Evolutionary conservation across 2,113 vertebrate genomes (phyloP), one percentile per base, ranked within the genome.

Genomic region (Oceanites oceanicus): DNA sequence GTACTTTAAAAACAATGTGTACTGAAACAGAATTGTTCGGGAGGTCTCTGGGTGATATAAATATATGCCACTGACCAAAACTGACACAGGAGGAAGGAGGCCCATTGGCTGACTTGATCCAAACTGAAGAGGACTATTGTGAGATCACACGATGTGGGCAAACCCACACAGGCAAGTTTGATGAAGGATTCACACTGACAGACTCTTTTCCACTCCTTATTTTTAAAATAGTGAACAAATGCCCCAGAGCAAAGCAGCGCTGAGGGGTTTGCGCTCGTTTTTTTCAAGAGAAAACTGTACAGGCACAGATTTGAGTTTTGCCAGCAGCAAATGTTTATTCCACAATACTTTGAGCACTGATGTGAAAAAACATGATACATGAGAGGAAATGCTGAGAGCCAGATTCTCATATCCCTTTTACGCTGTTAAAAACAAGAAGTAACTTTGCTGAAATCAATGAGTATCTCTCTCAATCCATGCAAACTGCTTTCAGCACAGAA

Each of bases 251-350:
- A 71, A 94, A 77, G 50, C 55, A 74, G 56, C 0, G 0, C 47
- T 59, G 77, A 88, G 44, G 55, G 50, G 36, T 95, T 86, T 93
- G 74, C 0, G 0, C 86, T 92, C 4, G 0, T 19, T 84, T 95
- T 94, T 93, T 83, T 94, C 83, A 21, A 29, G 79, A 84, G 92
- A 91, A 52, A 92, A 63, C 70, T 13, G 34, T 56, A 61, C 40
- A 78, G 62, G 91, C 45, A 93, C 21, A 91, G 80, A 94, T 80
- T 89, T 1, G 8, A 0, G 0, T 92, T 86, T 78, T 89, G 88
- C 96, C 76, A 66, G 77, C 26, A 17, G 92, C 80, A 42, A 89
- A 87, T 75, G 32, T 92, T 91, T 94, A 91, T 94, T 91, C 76
- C 56, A 49, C 68, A 78, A 30, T 81, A 78, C 53, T 95, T 78